These are phyloP conservation scores for Pteria penguin DNA, from an alignment of 2,888 invertebrate species.

Conservation along the genomic window DNA sequence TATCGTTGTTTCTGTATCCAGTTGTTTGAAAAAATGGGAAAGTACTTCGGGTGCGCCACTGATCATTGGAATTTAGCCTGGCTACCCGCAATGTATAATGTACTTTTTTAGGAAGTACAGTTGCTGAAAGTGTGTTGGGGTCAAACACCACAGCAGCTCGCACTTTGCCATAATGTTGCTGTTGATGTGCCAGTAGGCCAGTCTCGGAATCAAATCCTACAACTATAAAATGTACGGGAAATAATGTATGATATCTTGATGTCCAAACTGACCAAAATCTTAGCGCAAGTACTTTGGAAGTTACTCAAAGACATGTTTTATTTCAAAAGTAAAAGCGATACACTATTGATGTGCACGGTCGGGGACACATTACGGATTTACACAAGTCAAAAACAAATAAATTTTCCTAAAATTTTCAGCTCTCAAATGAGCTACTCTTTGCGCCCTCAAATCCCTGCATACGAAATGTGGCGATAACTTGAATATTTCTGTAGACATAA, in stretches of 20 bases:
- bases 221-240: slow-evolving; percentile 10
- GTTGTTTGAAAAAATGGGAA: slow-evolving; percentile 21
- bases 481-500: too few relatives aligned
- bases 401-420: neutral
- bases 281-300: too few relatives aligned
- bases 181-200: slow-evolving; percentile 24
- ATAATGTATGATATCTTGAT: too few relatives aligned
- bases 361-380: too few relatives aligned
- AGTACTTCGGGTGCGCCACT: slow-evolving; percentile 25
- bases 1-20: slow-evolving; percentile 8
- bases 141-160: slow-evolving; percentile 39
- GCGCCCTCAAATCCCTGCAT: too few relatives aligned
- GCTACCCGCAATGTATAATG: slow-evolving; percentile 31
- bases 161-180: slow-evolving; percentile 12
- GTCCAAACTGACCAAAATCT: too few relatives aligned
- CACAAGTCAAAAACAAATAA: too few relatives aligned
- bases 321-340: too few relatives aligned
- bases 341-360: too few relatives aligned
- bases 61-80: neutral
- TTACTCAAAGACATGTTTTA: too few relatives aligned
- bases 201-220: slow-evolving; percentile 13
- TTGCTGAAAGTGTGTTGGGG: neutral
- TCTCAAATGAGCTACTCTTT: too few relatives aligned
- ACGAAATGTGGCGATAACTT: too few relatives aligned
- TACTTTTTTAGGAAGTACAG: slow-evolving; percentile 26